Conservation (phyloP, 1,140 invertebrate species). For the Dufourea novaeangliae region DNA sequence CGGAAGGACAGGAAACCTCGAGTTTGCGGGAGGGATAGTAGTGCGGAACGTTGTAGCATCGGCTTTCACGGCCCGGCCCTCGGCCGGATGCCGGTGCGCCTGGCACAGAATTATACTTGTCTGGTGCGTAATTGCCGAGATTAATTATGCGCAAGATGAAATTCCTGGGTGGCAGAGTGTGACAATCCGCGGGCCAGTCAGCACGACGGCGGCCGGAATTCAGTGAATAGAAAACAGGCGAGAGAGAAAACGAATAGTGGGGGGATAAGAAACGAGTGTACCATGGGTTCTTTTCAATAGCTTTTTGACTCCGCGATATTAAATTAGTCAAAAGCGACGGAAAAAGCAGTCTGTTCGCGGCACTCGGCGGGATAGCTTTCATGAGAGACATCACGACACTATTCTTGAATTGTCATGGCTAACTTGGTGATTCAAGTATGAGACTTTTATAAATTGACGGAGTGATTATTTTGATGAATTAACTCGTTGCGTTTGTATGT, state of each 20-base stretch:
- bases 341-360: neutral
- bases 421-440: neutral
- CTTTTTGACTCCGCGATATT: slow-evolving; percentile 16
- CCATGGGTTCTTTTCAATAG: neutral
- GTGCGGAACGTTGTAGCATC: slow-evolving; percentile 59
- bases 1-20: slow-evolving; percentile 58
- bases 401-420: slow-evolving; percentile 59
- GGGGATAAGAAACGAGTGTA: neutral
- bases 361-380: slow-evolving; percentile 1
- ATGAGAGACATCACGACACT: slow-evolving; percentile 2
- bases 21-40: slow-evolving; percentile 55
- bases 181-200: slow-evolving; percentile 57
- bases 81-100: slow-evolving; percentile 55
- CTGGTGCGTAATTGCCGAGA: slow-evolving; percentile 74
- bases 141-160: slow-evolving; percentile 80
- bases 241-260: neutral
- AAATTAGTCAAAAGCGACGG: slow-evolving; percentile 41
- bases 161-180: slow-evolving; percentile 68
- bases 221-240: neutral
- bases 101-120: slow-evolving; percentile 71
- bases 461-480: too few species aligned
- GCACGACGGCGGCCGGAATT: neutral
- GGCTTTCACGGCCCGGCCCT: slow-evolving; percentile 49
- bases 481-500: too few species aligned
- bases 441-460: too few species aligned